phyloP scores from a whole-genome alignment of 2,888 invertebrate genomes.

The Colletes collaris region DNA sequence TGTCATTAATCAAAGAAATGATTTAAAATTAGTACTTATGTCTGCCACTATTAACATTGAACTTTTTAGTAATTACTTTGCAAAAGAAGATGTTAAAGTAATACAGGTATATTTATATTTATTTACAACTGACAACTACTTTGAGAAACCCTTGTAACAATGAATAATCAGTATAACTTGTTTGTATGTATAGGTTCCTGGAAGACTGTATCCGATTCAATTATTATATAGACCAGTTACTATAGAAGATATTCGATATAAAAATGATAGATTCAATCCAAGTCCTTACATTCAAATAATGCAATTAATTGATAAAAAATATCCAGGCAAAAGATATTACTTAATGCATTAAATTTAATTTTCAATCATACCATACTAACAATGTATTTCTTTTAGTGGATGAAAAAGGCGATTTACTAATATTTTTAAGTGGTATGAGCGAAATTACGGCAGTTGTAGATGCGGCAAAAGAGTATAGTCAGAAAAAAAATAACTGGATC shows the following conservation, averaged over 20 bases:
- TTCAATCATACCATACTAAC: slow-evolving; percentile 17
- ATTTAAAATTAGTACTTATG: slow-evolving; percentile 97
- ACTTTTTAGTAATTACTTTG: slow-evolving; percentile 95
- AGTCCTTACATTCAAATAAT: slow-evolving; percentile 96
- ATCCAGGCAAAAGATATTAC: slow-evolving; percentile 86
- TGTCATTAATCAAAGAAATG: slow-evolving; percentile 89
- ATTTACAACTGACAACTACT: slow-evolving; percentile 5
- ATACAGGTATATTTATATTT: slow-evolving; percentile 86
- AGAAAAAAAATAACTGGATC: slow-evolving; percentile 93
- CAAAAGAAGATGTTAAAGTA: slow-evolving; percentile 90
- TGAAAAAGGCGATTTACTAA: slow-evolving; percentile 96
- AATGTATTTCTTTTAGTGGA: slow-evolving; percentile 83
- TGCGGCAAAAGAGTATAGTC: slow-evolving; percentile 92
- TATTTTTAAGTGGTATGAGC: slow-evolving; percentile 97
- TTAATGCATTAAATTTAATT: slow-evolving; percentile 40
- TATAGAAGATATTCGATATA: slow-evolving; percentile 85
- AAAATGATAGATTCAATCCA: slow-evolving; percentile 92
- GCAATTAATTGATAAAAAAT: slow-evolving; percentile 95
- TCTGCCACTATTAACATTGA: slow-evolving; percentile 99
- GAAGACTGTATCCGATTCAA: slow-evolving; percentile 96
- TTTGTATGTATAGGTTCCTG: slow-evolving; percentile 89
- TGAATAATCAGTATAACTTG: slow-evolving; percentile 11
- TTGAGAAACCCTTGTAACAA: not conserved
- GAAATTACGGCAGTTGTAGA: slow-evolving; percentile 95
- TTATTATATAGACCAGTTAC: slow-evolving; percentile 91